These are phyloP conservation scores for Euwallacea similis DNA, from an alignment of 1,140 invertebrate species.

Conservation along the genomic window DNA sequence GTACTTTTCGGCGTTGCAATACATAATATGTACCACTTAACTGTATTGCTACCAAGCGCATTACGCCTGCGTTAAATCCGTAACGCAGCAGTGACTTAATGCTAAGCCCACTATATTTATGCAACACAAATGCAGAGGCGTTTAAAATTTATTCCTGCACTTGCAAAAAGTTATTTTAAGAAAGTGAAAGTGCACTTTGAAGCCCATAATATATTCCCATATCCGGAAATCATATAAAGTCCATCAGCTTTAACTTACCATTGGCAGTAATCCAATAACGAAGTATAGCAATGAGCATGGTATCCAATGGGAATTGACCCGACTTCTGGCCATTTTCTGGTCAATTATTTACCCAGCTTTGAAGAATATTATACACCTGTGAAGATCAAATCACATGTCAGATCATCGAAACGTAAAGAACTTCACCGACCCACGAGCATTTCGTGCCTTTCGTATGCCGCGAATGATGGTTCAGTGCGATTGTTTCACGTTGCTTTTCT, in stretches of 20 bases:
- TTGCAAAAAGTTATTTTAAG: background rate
- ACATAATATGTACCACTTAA: background rate
- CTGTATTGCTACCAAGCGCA: background rate
- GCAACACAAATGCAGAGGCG: too few species aligned
- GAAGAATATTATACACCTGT: slow-evolving; percentile 9
- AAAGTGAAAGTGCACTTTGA: slow-evolving; percentile 1
- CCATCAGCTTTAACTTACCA: too few species aligned
- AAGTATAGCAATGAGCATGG: background rate
- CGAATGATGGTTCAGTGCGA: slow-evolving; percentile 16
- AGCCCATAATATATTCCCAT: background rate
- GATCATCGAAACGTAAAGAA: slow-evolving; percentile 21
- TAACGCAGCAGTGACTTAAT: background rate
- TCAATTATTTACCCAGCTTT: background rate
- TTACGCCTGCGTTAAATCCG: slow-evolving; percentile 3
- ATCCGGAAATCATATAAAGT: background rate
- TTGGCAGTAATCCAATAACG: slow-evolving; percentile 1
- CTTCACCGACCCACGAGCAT: slow-evolving; percentile 6
- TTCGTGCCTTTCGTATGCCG: slow-evolving; percentile 12
- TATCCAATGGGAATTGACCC: slow-evolving; percentile 4
- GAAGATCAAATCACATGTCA: slow-evolving; percentile 24
- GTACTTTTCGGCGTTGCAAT: too few species aligned
- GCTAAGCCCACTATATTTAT: background rate
- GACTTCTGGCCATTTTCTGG: background rate
- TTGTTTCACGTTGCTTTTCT: slow-evolving; percentile 18
- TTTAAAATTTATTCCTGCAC: too few species aligned